Conservation (phyloP, 2,113 vertebrate species). For the Rhadina sibilatrix region DNA sequence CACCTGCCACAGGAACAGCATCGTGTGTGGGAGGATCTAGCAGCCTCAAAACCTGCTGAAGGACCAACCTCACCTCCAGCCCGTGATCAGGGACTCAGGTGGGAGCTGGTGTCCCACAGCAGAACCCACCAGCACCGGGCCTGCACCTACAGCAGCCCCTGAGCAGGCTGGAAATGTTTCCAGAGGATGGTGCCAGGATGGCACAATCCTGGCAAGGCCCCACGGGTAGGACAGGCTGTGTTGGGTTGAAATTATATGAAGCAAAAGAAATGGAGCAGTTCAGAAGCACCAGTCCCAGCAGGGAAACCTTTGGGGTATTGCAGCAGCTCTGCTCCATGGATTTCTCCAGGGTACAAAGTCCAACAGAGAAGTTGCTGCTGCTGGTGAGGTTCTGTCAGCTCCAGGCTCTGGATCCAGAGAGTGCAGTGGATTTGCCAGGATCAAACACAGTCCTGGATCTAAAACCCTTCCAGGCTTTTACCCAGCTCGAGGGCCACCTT, state of each 20-base stretch:
- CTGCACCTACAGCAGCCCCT: not conserved
- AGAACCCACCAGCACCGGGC: not conserved
- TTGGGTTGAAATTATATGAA: not conserved
- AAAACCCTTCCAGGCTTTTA: not conserved
- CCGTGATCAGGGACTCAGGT: not conserved
- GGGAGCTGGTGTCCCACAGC: not conserved
- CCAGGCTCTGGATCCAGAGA: not conserved
- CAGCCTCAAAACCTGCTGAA: not conserved
- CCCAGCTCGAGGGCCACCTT: not conserved
- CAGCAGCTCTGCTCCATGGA: not conserved
- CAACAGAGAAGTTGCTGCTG: not conserved
- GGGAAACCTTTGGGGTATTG: not conserved
- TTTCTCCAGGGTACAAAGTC: not conserved
- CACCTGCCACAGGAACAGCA: not conserved
- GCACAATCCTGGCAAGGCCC: not conserved
- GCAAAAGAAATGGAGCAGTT: not conserved
- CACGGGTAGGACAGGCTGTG: not conserved
- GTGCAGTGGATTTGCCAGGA: not conserved
- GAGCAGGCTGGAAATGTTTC: not conserved
- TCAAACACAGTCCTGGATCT: not conserved
- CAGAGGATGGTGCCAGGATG: not conserved
- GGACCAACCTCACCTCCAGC: not conserved
- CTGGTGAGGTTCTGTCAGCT: not conserved
- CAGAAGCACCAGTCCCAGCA: not conserved
- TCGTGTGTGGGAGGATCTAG: not conserved